A percentile compares a stretch with the other conserved stretches of the same genome.
These are phyloP conservation scores for Heliconius erato DNA, from an alignment of 2,888 invertebrate genomes.

Conservation along the genomic window DNA sequence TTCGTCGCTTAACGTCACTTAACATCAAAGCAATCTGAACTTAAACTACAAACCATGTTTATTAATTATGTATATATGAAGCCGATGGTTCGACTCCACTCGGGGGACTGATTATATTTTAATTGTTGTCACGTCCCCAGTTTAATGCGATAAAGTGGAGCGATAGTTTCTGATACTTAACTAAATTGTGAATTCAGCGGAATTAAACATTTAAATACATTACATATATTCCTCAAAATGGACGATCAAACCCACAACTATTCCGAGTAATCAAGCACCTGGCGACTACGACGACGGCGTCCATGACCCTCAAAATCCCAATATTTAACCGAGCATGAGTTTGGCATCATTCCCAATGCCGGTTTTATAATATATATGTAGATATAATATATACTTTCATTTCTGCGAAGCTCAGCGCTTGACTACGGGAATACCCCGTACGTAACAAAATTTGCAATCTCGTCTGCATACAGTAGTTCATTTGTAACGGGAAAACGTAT, in stretches of 20 bases:
- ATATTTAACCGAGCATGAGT: background rate
- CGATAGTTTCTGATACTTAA: background rate
- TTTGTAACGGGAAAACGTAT: background rate
- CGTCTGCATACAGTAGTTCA: background rate
- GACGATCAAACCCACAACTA: background rate
- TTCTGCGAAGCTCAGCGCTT: background rate
- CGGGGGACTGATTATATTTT: background rate
- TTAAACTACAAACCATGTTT: background rate
- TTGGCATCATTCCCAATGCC: background rate
- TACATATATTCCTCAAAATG: background rate
- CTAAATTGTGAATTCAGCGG: background rate
- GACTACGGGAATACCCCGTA: background rate
- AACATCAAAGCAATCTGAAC: background rate
- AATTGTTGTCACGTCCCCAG: background rate
- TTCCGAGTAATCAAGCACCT: background rate
- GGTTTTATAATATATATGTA: background rate
- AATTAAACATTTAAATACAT: too few species aligned
- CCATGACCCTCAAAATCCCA: background rate
- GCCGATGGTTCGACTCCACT: background rate
- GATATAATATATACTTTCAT: background rate
- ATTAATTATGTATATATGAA: background rate
- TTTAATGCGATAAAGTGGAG: background rate
- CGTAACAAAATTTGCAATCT: background rate
- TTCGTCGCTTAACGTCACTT: too few species aligned
- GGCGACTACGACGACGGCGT: background rate